These are phyloP conservation scores for Gallinago nigripennis DNA, from an alignment of 2,797 vertebrate species.

Conservation along the genomic window DNA sequence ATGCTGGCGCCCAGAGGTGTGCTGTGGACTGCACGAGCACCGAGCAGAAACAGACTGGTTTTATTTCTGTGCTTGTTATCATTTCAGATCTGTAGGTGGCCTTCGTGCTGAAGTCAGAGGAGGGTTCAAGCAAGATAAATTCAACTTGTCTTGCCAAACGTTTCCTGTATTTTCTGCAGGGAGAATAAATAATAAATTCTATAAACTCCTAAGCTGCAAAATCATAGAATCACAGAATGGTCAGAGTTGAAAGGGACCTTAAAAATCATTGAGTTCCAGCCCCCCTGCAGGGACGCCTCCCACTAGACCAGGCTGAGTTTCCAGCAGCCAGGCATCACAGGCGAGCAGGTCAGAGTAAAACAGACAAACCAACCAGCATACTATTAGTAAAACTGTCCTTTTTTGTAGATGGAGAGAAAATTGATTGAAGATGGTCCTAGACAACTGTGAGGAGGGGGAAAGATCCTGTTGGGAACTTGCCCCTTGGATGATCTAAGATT, in stretches of 20 bases:
- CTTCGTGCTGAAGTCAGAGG: background rate
- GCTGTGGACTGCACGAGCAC: accelerated
- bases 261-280: background rate
- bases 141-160: background rate
- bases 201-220: background rate
- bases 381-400: background rate
- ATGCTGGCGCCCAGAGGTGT: background rate
- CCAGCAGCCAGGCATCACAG: background rate
- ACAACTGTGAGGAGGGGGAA: background rate
- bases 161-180: background rate
- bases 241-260: background rate
- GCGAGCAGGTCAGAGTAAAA: background rate
- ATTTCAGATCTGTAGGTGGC: background rate
- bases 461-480: background rate
- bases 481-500: background rate
- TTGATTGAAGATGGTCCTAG: background rate
- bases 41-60: background rate
- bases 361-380: background rate
- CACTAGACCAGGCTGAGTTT: background rate
- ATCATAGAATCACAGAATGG: background rate
- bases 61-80: background rate
- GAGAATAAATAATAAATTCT: background rate
- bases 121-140: background rate
- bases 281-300: background rate
- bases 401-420: background rate